Base-by-base conservation (phyloP, 2,797 vertebrate genomes). In the Pangasius djambal region DNA sequence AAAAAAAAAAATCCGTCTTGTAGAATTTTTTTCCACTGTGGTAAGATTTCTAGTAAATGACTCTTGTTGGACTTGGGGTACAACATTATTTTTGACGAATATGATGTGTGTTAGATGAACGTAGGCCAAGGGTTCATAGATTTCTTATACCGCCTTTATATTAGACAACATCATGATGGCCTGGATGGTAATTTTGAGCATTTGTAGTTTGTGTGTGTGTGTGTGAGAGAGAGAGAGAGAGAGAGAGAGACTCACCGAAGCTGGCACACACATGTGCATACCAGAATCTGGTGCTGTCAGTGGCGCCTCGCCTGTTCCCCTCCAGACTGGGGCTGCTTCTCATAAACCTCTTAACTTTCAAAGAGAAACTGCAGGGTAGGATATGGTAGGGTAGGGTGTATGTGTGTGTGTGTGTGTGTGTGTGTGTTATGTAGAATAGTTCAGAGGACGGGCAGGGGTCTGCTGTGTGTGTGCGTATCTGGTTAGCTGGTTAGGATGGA, bases 211-310 rank as follows among this genome's bases (percentile, higher is more conserved):
- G 77, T 83, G 93, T 94, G 52, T 34, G 77, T 55, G 50, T 79
- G 50, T 79, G n/a, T 79, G 77, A 40, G 40, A 40, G 48, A 8
- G 75, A 8, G 77, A 12, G 52, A 37, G 50, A 79, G 50, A 57
- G 18, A 57, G 28, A 61, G 8, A 82, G 91, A 94, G 92, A 94
- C 93, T 91, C 18, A 65, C 91, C 52, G 65, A 96, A 95, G 95
- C 95, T 96, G 96, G 95, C 94, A 95, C 93, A 94, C 95, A 96
- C 95, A 96, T 96, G 95, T 96, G 95, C 94, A 95, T 94, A 94
- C 95, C 95, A 96, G 93, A 95, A 89, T 91, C 74, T 74, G 50
- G 72, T 70, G 72, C 83, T 83, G 81, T 86, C 82, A 88, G 83
- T 72, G 79, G 48, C 59, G 78, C 90, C 93, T 94, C 89, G 92